These are phyloP conservation scores for Prunella fulvescens DNA, from an alignment of 2,113 vertebrate species.

Conservation along the genomic window DNA sequence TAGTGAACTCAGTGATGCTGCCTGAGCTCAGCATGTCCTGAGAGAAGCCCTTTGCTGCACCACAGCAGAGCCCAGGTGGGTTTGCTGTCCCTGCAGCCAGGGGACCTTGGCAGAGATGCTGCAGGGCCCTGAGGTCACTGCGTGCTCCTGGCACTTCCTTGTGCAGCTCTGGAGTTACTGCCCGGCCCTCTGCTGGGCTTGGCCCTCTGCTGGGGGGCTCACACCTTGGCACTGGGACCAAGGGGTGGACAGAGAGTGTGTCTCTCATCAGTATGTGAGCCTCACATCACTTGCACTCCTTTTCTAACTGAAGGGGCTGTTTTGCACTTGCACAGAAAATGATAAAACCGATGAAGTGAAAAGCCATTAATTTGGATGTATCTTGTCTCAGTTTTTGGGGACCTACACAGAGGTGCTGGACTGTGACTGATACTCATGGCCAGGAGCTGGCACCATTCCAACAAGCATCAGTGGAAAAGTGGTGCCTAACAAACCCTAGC, in stretches of 20 bases:
- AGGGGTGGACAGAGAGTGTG: neutral
- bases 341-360: neutral
- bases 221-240: neutral
- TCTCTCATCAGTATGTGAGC: neutral
- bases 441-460: neutral
- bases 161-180: neutral
- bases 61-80: accelerated
- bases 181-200: neutral
- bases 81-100: neutral
- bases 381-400: neutral
- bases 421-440: neutral
- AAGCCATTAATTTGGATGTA: neutral
- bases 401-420: neutral
- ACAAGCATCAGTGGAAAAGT: neutral
- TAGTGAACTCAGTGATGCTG: neutral
- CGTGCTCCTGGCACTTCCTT: accelerated
- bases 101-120: neutral
- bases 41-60: neutral
- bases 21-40: neutral
- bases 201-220: neutral
- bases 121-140: neutral
- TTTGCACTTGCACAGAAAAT: neutral
- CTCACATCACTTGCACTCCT: neutral
- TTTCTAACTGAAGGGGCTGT: neutral
- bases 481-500: neutral